phyloP scores from a whole-genome alignment of 2,113 vertebrate genomes.

The rabbit (Oryctolagus cuniculus) region mOryCun1.1 NC_091441.1:3840001-3840500 shows the following conservation, averaged over 20 bases:
- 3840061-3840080: fast-evolving
- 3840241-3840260: not conserved
- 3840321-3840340: not conserved
- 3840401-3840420: no score
- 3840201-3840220: not conserved
- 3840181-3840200: not conserved
- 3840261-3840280: not conserved
- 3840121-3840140: fast-evolving
- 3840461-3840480: fast-evolving
- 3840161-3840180: not conserved
- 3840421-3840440: not conserved
- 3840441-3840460: fast-evolving
- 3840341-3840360: not conserved
- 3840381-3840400: no score
- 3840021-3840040: fast-evolving
- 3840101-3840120: fast-evolving
- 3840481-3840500: not conserved
- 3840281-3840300: not conserved
- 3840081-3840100: fast-evolving
- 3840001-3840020: not conserved
- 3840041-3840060: fast-evolving
- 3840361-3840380: not conserved
- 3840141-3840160: not conserved
- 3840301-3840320: not conserved
- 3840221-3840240: not conserved